These are phyloP conservation scores for Scaptomyza graminum DNA, from an alignment of 1,140 invertebrate species.

Conservation along the genomic window DNA sequence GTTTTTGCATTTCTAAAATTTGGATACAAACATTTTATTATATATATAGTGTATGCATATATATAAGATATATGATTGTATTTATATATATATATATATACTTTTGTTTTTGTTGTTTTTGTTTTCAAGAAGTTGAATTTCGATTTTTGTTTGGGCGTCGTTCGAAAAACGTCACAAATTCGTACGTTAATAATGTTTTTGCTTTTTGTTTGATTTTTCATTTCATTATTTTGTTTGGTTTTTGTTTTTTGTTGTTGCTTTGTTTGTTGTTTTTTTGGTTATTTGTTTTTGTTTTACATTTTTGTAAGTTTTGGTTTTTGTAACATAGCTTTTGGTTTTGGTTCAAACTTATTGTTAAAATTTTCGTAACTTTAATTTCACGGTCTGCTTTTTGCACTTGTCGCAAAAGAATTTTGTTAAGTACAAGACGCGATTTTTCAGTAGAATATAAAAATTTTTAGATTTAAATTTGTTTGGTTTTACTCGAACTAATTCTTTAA, in stretches of 20 bases:
- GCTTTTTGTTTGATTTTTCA: conserved; percentile 58
- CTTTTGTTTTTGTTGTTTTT: conserved; percentile 58
- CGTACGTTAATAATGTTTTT: conserved; percentile 71
- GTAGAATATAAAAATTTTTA: not conserved
- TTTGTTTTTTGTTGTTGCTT: conserved; percentile 20
- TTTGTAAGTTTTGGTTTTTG: conserved; percentile 46
- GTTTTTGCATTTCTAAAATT: conserved; percentile 63
- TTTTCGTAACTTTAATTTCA: conserved; percentile 42
- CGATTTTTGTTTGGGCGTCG: conserved; percentile 92
- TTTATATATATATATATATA: conserved; percentile 28
- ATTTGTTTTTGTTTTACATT: conserved; percentile 25
- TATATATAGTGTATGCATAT: conserved; percentile 28
- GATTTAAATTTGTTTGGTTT: not conserved
- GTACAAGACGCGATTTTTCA: conserved; percentile 6
- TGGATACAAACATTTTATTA: conserved; percentile 45
- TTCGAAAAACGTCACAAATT: conserved; percentile 82
- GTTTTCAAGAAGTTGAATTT: conserved; percentile 96
- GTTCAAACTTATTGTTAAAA: conserved; percentile 42
- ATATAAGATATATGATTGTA: conserved; percentile 9
- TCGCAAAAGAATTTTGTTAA: conserved; percentile 20
- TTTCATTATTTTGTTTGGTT: conserved; percentile 44
- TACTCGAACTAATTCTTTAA: conserved; percentile 22
- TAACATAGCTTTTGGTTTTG: conserved; percentile 40
- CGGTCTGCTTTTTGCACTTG: conserved; percentile 28
- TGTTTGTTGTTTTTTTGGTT: conserved; percentile 28